Conservation (phyloP, 2,888 invertebrate genomes). For the Tromatobia lineatoria region DNA sequence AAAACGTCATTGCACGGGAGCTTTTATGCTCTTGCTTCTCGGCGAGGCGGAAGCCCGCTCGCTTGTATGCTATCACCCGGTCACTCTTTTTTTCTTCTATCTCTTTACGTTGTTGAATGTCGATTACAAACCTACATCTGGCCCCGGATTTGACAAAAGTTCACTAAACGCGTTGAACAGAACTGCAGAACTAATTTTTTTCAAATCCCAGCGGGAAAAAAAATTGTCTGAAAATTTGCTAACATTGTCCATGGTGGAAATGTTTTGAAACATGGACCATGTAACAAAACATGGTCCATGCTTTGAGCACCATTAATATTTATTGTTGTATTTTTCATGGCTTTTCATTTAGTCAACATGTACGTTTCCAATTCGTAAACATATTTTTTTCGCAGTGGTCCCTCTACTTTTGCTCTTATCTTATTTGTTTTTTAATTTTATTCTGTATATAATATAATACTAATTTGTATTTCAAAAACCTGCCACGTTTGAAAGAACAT, state of each 20-base stretch:
- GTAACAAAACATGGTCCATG: too few species aligned
- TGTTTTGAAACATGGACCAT: too few species aligned
- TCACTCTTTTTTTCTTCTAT: slow-evolving; percentile 55
- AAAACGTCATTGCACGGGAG: slow-evolving; percentile 81
- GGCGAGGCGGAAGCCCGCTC: slow-evolving; percentile 71
- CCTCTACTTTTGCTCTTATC: too few species aligned
- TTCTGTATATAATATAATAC: too few species aligned
- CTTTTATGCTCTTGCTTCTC: slow-evolving; percentile 79
- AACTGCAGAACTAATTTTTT: background rate
- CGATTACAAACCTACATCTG: slow-evolving; percentile 20
- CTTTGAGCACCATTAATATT: too few species aligned
- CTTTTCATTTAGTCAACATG: too few species aligned
- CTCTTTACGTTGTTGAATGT: slow-evolving; percentile 33
- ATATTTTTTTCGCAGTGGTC: too few species aligned
- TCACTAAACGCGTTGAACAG: background rate
- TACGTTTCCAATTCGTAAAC: too few species aligned
- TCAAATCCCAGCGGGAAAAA: background rate
- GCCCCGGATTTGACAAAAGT: slow-evolving; percentile 2
- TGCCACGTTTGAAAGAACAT: too few species aligned
- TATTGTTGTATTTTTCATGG: too few species aligned
- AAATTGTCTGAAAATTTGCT: background rate
- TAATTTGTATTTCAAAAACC: too few species aligned
- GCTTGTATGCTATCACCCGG: slow-evolving; percentile 50
- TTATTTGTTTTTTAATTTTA: too few species aligned
- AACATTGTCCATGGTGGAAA: background rate